Percentiles rank a stretch among this genome's conserved stretches.
phyloP scores from a whole-genome alignment of 2,888 invertebrate species.

The Ormia ochracea region DNA sequence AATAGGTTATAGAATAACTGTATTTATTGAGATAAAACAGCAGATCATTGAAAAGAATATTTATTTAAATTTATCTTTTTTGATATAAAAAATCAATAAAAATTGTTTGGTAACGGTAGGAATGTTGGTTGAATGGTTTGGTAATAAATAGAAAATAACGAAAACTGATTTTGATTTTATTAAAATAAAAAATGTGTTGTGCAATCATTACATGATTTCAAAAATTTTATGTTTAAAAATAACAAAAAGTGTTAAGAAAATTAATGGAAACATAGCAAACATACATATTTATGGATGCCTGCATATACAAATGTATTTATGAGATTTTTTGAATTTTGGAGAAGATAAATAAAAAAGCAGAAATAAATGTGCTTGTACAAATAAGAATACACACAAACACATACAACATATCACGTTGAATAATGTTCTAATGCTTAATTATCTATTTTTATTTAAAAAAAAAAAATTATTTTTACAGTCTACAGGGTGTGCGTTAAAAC shows the following conservation, averaged over 20 bases:
- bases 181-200: constrained; percentile 50
- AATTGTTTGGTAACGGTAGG: constrained; percentile 8
- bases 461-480: constrained; percentile 33
- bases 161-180: neutral
- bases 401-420: neutral
- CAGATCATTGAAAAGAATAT: neutral
- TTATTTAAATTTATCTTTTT: neutral
- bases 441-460: constrained; percentile 21
- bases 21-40: constrained; percentile 11
- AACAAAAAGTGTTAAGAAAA: neutral
- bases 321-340: constrained; percentile 1
- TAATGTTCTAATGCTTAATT: neutral
- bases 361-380: constrained; percentile 13
- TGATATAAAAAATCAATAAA: neutral
- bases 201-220: constrained; percentile 59
- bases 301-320: neutral
- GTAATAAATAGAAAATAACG: neutral
- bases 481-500: constrained; percentile 31
- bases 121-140: neutral
- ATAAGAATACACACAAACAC: neutral
- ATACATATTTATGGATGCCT: no score
- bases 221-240: neutral
- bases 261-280: neutral
- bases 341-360: constrained; percentile 6
- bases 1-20: constrained; percentile 21